These are phyloP conservation scores for Siniperca undulata DNA, from an alignment of 2,797 vertebrate species.

Conservation along the genomic window DNA sequence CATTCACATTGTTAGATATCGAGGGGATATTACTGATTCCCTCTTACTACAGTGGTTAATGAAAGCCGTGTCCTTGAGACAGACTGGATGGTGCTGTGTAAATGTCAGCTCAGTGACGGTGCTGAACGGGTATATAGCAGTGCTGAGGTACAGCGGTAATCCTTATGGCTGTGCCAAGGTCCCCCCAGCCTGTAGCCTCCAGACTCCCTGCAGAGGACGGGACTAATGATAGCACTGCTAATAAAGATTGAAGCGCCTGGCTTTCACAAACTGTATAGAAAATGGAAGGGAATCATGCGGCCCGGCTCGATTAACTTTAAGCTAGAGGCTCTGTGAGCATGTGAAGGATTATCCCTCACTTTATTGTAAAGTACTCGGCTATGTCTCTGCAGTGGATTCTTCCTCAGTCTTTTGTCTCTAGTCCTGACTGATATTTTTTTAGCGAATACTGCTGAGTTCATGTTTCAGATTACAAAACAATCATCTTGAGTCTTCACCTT, in stretches of 20 bases:
- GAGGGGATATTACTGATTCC: constrained; percentile 71
- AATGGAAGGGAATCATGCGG: constrained; percentile 60
- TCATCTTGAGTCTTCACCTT: constrained; percentile 51
- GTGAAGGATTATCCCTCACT: constrained; percentile 74
- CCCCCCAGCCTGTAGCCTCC: constrained; percentile 62
- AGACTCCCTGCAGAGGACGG: constrained; percentile 73
- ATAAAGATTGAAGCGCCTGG: constrained; percentile 74
- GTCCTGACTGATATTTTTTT: constrained; percentile 6
- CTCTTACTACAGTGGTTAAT: constrained; percentile 73
- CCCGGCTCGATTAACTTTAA: constrained; percentile 74
- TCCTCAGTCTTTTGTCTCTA: constrained; percentile 34
- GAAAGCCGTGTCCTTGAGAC: constrained; percentile 78
- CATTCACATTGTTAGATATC: constrained; percentile 59
- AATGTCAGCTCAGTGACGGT: constrained; percentile 75
- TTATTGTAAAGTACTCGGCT: constrained; percentile 65
- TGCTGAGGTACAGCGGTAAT: constrained; percentile 66
- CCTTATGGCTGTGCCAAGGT: constrained; percentile 72
- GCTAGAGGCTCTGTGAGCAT: constrained; percentile 64
- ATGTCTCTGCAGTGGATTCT: constrained; percentile 37
- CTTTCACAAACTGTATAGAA: constrained; percentile 62
- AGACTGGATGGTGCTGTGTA: constrained; percentile 63
- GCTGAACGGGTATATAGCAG: constrained; percentile 29
- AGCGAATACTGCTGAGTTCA: constrained; percentile 24
- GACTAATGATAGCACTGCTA: constrained; percentile 73
- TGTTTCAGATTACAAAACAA: constrained; percentile 34